These are phyloP conservation scores for Aplysia californica DNA, from an alignment of 1,140 invertebrate species.

Conservation along the genomic window DNA sequence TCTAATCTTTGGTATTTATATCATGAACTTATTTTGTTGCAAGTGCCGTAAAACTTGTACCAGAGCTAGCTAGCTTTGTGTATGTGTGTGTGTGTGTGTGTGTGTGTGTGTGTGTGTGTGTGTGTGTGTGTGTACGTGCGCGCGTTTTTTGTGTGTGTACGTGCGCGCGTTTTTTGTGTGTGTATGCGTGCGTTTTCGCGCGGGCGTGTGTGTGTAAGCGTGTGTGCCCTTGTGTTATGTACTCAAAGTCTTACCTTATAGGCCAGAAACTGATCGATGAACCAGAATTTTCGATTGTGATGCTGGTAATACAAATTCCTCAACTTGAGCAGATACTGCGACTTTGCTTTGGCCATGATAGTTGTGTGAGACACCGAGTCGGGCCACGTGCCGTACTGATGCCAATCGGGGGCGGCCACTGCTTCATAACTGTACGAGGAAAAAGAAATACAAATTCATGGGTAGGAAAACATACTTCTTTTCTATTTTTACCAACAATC, in stretches of 20 bases:
- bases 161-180: no score
- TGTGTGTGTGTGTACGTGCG: no score
- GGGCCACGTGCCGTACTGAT: conserved; percentile 37
- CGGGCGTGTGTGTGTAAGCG: neutral
- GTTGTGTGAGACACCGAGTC: conserved; percentile 40
- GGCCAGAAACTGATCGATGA: conserved; percentile 38
- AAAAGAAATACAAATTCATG: neutral
- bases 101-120: no score
- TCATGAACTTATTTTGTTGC: no score
- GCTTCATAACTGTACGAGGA: conserved; percentile 29
- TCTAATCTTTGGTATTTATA: no score
- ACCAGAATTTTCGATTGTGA: conserved; percentile 32
- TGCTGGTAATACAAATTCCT: conserved; percentile 25
- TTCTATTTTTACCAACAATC: no score
- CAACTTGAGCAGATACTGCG: conserved; percentile 36
- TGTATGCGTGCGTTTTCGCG: no score
- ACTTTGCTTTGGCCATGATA: conserved; percentile 38
- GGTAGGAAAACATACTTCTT: neutral
- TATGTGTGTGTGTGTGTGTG: no score
- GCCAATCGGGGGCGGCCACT: conserved; percentile 39
- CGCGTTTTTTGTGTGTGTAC: no score
- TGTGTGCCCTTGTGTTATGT: neutral
- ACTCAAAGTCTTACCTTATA: conserved; percentile 25
- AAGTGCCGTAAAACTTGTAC: no score
- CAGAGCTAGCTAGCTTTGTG: no score